A percentile compares a stretch with the other conserved stretches of the same genome.
These are phyloP conservation scores for Nemopilema nomurai DNA, from an alignment of 30 jellyfish, hydroid and myxozoan species.

Conservation along the genomic window DNA sequence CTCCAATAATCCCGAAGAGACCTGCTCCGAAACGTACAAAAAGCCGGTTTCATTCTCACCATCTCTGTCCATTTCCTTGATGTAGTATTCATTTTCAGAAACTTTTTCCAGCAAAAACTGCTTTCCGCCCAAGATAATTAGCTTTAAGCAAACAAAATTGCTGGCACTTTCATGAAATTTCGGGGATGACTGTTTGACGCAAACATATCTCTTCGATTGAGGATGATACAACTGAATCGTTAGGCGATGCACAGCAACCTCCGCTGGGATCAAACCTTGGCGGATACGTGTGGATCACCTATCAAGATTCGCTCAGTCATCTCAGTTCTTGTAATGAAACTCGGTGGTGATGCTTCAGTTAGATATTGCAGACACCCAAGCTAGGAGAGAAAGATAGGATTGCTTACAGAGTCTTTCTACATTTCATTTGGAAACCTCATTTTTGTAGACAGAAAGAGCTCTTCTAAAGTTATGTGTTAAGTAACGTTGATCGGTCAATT, in stretches of 20 bases:
- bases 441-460: too few relatives aligned
- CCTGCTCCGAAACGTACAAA: constrained; percentile 16
- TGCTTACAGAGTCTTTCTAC: not conserved
- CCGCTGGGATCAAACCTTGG: constrained; percentile 13
- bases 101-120: constrained; percentile 4
- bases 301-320: not conserved
- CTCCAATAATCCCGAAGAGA: constrained; percentile 18
- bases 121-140: constrained; percentile 6
- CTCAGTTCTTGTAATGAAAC: too few relatives aligned
- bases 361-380: not conserved
- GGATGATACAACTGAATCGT: constrained; percentile 12
- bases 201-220: not conserved
- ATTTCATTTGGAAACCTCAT: too few relatives aligned
- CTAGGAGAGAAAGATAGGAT: not conserved
- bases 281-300: constrained; percentile 1
- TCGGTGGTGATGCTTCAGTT: too few relatives aligned
- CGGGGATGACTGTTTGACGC: constrained; percentile 7
- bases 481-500: too few relatives aligned
- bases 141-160: constrained; percentile 10
- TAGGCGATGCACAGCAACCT: not conserved
- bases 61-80: constrained; percentile 11
- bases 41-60: not conserved
- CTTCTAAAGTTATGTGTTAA: too few relatives aligned
- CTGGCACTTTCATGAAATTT: not conserved
- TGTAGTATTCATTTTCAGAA: constrained; percentile 5